phyloP scores from a whole-genome alignment of 2,113 vertebrate species.

The Corythoichthys haematopterus region DNA sequence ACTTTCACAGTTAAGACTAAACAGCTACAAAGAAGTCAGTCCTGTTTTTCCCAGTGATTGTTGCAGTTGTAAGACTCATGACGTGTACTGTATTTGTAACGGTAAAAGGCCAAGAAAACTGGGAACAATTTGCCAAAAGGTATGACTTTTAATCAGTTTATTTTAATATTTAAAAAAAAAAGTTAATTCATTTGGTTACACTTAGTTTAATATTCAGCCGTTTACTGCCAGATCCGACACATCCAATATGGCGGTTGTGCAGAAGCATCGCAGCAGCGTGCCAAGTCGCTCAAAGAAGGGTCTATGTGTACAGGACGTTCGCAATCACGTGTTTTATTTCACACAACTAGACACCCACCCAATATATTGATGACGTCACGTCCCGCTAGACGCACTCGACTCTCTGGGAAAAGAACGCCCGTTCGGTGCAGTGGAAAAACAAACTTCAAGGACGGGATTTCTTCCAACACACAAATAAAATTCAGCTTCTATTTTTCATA shows the following conservation, averaged over 20 bases:
- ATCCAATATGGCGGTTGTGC: neutral
- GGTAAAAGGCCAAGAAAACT: too few species aligned
- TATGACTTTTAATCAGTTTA: too few species aligned
- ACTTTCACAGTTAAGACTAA: neutral
- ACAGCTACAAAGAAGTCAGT: neutral
- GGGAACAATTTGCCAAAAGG: too few species aligned
- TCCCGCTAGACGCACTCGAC: slow-evolving; percentile 24
- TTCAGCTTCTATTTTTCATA: neutral
- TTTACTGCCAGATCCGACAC: neutral
- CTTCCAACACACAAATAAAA: neutral
- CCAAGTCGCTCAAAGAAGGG: neutral
- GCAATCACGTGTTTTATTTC: slow-evolving; percentile 12
- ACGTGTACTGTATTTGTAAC: too few species aligned
- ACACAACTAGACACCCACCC: neutral
- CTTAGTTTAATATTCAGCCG: too few species aligned
- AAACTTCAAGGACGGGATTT: neutral
- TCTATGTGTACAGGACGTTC: neutral
- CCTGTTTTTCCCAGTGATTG: too few species aligned
- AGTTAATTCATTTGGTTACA: too few species aligned
- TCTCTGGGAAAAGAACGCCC: slow-evolving; percentile 4
- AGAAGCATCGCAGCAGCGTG: neutral
- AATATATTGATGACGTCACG: slow-evolving; percentile 40
- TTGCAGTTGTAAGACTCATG: too few species aligned
- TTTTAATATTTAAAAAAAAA: too few species aligned
- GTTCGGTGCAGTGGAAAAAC: slow-evolving; percentile 33